Percentiles rank a stretch among this genome's conserved stretches.
Evolutionary conservation across 2,113 vertebrate genomes (phyloP).

Genomic region (Grammomys surdaster): DNA sequence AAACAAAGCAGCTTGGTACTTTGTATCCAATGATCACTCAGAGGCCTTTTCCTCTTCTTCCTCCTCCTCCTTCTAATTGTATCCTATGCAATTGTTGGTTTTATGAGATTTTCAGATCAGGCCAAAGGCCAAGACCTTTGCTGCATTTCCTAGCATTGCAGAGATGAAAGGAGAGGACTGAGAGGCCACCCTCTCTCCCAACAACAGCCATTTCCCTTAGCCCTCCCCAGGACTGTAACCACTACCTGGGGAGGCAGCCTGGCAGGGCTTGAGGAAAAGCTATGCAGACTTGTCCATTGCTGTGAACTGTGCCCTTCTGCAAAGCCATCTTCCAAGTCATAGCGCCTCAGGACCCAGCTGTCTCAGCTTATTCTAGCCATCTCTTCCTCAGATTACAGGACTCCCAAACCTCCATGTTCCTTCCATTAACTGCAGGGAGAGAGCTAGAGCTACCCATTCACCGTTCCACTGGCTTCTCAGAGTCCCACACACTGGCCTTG

Average conservation of each 20-base stretch:
- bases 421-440: not conserved
- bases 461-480: not conserved
- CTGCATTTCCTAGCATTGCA: not conserved
- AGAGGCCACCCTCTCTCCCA: not conserved
- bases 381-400: not conserved
- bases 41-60: not conserved
- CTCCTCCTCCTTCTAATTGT: not conserved
- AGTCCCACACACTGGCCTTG: not conserved
- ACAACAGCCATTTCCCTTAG: not conserved
- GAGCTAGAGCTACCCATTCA: not conserved
- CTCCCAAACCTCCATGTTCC: not conserved
- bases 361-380: not conserved
- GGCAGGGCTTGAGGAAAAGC: not conserved
- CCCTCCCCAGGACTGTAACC: not conserved
- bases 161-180: not conserved
- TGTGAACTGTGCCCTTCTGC: not conserved
- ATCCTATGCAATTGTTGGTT: not conserved
- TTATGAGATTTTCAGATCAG: not conserved
- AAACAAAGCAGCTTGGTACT: not conserved
- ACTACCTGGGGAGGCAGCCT: not conserved
- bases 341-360: not conserved
- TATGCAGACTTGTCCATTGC: not conserved
- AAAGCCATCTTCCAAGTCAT: conserved; percentile 13
- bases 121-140: not conserved
- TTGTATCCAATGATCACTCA: not conserved